Percentiles rank a stretch among this genome's conserved stretches.
These are phyloP conservation scores for Menura novaehollandiae DNA, from an alignment of 2,113 vertebrate species.

Conservation along the genomic window DNA sequence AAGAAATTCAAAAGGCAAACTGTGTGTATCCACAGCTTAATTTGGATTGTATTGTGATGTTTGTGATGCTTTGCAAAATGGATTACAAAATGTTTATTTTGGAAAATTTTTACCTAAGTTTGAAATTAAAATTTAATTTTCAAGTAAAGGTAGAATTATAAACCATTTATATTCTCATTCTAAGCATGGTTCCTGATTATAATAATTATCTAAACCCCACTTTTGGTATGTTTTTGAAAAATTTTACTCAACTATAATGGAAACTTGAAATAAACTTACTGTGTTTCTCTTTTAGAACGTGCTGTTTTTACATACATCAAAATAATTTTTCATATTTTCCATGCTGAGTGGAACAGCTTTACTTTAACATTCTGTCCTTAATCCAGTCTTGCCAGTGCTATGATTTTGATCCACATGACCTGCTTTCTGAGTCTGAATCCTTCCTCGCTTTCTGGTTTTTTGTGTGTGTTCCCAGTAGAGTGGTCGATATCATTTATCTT, in stretches of 20 bases:
- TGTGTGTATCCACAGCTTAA: not conserved
- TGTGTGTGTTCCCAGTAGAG: not conserved
- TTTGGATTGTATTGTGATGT: not conserved
- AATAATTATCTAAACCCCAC: not conserved
- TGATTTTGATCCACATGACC: not conserved
- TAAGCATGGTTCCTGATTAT: not conserved
- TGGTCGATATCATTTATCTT: not conserved
- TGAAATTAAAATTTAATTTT: not conserved
- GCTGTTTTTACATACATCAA: not conserved
- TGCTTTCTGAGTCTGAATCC: not conserved
- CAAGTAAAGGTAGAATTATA: not conserved
- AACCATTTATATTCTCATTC: not conserved
- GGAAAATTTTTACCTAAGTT: not conserved
- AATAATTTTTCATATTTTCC: not conserved
- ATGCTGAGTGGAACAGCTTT: not conserved
- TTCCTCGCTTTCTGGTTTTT: not conserved
- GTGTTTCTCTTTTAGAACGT: not conserved
- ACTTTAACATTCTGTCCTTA: not conserved
- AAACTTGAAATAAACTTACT: not conserved
- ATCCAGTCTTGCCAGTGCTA: not conserved
- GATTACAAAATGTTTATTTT: not conserved
- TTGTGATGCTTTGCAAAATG: not conserved
- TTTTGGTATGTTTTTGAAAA: not conserved
- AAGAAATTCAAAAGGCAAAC: constrained; percentile 1
- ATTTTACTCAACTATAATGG: not conserved